Conservation (phyloP, 2,797 vertebrate genomes). For the Macrochelys suwanniensis region DNA sequence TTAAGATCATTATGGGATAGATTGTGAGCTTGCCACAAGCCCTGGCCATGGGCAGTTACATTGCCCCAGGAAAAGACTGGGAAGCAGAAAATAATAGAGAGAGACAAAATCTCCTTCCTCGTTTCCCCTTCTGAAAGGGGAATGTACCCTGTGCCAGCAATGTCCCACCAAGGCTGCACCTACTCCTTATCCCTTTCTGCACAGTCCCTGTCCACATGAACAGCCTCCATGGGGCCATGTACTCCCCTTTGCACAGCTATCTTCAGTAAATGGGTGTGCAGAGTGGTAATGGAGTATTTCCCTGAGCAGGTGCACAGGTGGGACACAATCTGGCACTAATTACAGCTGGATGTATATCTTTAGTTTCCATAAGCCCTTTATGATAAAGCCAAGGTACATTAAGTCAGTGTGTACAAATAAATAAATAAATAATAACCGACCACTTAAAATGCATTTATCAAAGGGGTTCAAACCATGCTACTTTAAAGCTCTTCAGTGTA, state of each 20-base stretch:
- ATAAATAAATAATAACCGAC: neutral
- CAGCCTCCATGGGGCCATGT: neutral
- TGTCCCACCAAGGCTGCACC: neutral
- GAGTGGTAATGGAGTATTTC: neutral
- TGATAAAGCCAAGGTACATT: neutral
- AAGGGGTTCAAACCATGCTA: neutral
- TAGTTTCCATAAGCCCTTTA: neutral
- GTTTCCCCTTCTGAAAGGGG: neutral
- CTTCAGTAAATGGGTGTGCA: neutral
- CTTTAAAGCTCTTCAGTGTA: neutral
- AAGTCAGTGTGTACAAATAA: neutral
- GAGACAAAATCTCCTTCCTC: neutral
- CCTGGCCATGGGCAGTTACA: conserved; percentile 6
- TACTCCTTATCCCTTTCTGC: neutral
- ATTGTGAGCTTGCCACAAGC: neutral
- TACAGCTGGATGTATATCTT: neutral
- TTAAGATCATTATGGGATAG: neutral
- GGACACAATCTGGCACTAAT: neutral
- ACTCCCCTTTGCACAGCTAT: neutral
- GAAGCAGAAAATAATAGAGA: neutral
- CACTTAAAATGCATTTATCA: neutral
- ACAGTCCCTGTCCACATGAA: neutral
- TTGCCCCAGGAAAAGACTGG: neutral
- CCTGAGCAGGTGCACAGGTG: neutral
- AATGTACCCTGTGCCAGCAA: neutral